Conservation (phyloP, 2,888 invertebrate species). For the Ischnus inquisitorius region DNA sequence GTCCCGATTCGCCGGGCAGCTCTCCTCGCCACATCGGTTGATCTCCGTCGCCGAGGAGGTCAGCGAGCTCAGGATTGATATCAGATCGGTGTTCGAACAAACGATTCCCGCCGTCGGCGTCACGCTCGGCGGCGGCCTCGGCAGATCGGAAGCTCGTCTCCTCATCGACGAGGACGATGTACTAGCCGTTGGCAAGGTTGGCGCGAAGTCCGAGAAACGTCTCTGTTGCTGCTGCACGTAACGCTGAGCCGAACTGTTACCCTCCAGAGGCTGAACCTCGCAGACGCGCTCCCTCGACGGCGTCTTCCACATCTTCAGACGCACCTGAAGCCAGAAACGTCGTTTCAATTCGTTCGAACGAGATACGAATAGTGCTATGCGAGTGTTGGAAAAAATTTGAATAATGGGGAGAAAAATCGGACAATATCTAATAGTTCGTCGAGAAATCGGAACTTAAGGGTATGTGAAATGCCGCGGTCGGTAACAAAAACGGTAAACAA, state of each 20-base stretch:
- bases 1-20: constrained; percentile 66
- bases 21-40: constrained; percentile 87
- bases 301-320: constrained; percentile 94
- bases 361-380: too few species aligned
- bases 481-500: too few species aligned
- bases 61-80: constrained; percentile 92
- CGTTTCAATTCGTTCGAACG: too few species aligned
- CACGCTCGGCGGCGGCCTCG: constrained; percentile 85
- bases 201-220: constrained; percentile 91
- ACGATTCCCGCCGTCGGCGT: constrained; percentile 88
- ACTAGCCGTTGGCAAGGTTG: constrained; percentile 50
- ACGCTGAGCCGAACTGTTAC: constrained; percentile 86
- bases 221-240: constrained; percentile 85
- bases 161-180: constrained; percentile 64
- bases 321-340: constrained; percentile 85
- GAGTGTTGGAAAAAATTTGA: too few species aligned
- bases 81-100: constrained; percentile 93
- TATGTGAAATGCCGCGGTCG: too few species aligned
- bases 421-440: too few species aligned
- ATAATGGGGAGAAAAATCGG: too few species aligned
- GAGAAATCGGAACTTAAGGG: too few species aligned
- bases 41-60: constrained; percentile 94
- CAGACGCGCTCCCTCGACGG: constrained; percentile 90
- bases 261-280: constrained; percentile 93
- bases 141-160: constrained; percentile 92